Evolutionary conservation across 2,797 vertebrate species (phyloP), one percentile per base, ranked within the genome.

Genomic region (Melanotaenia maccullochi): DNA sequence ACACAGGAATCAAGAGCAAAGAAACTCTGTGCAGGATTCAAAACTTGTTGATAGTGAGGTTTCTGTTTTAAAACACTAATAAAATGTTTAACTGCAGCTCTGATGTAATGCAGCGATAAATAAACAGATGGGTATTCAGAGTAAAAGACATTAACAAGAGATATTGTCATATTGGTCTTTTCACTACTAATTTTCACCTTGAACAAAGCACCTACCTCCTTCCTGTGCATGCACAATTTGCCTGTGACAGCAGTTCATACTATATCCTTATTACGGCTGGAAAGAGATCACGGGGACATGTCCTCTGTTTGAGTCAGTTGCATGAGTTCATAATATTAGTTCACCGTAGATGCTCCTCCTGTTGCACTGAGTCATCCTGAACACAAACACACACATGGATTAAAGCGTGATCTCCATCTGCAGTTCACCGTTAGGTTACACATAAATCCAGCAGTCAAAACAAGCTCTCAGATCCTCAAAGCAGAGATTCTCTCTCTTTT

Each of bases 341-440:
- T 81, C 65, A 74, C 61, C 28, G 65, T 24, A 54, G 71, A 56
- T 40, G 33, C 64, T 51, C 38, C 36, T 64, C 36, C 56, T 4
- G 6, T 65, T 38, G n/a, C 52, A 59, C 55, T 81, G 60, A 73
- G 56, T 76, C 73, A 72, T 36, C 33, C 47, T 20, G 20, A 52
- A 52, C 49, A 51, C 49, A 51, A 51, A 51, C 49, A 52, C 49
- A 24, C 71, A 72, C 54, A 72, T 16, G 9, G 16, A 47, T 56
- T 35, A 28, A 44, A 64, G 54, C 32, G 11, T 25, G 16, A 49
- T 36, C 16, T 59, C 57, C 38, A 22, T 24, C 64, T 38, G 22
- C 68, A 33, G 30, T 44, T 24, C 22, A 16, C 33, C 1, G 9
- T 30, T 49, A 33, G 16, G 67, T 64, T 63, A 67, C 57, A 67